A percentile compares a stretch with the other conserved stretches of the same genome.
These are phyloP conservation scores for Laterallus jamaicensis DNA, from an alignment of 2,113 vertebrate species.

Conservation along the genomic window DNA sequence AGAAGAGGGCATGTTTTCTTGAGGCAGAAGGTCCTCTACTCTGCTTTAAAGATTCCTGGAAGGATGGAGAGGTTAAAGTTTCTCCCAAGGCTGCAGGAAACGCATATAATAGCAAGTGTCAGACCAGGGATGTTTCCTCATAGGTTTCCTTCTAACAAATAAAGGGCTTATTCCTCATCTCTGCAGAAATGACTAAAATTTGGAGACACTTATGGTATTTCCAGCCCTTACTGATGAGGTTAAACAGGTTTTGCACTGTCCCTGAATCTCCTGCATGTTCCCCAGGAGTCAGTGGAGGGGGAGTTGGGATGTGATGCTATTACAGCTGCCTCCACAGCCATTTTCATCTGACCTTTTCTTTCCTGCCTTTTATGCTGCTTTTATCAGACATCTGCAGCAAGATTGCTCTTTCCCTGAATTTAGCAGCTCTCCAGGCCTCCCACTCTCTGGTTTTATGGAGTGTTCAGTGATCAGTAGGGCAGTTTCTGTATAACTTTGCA, in stretches of 20 bases:
- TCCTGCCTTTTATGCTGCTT: neutral
- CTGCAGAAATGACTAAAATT: neutral
- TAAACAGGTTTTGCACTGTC: neutral
- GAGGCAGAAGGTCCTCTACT: neutral
- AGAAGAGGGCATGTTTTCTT: neutral
- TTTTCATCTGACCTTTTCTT: neutral
- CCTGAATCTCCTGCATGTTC: neutral
- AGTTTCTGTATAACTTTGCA: neutral
- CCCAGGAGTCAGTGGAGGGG: neutral
- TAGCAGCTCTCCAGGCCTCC: constrained; percentile 5
- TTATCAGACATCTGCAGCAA: neutral
- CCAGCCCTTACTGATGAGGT: neutral
- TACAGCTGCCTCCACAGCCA: neutral
- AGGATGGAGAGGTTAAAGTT: neutral
- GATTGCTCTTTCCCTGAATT: neutral
- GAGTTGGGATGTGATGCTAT: neutral
- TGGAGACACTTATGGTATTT: neutral
- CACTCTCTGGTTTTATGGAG: neutral
- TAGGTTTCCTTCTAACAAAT: neutral
- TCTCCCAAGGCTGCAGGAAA: neutral
- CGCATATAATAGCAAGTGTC: neutral
- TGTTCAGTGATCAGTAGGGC: neutral
- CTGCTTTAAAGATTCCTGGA: neutral
- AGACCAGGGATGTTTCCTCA: neutral
- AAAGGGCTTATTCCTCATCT: neutral